Percentiles rank a stretch among this genome's conserved stretches.
These are phyloP conservation scores for Ametastegia equiseti DNA, from an alignment of 2,888 invertebrate species.

Conservation along the genomic window DNA sequence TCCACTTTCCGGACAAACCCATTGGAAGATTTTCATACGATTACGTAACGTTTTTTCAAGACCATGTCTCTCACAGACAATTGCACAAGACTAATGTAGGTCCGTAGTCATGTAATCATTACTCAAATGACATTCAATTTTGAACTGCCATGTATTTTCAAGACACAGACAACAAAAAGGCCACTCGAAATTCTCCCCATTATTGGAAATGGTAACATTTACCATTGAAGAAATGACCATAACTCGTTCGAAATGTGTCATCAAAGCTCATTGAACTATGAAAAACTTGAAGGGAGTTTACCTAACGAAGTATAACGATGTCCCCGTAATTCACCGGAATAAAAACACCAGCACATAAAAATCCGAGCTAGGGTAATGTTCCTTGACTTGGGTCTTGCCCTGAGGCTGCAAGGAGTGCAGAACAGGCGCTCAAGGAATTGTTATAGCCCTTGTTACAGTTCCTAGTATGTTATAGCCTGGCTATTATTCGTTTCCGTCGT, in stretches of 20 bases:
- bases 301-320: conserved; percentile 6
- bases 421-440: background rate
- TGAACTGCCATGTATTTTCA: background rate
- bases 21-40: background rate
- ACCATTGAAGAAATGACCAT: background rate
- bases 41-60: no score
- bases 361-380: background rate
- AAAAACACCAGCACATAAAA: background rate
- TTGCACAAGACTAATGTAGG: no score
- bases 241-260: background rate
- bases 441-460: conserved; percentile 24
- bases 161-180: background rate
- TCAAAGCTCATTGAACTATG: conserved; percentile 6
- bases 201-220: background rate
- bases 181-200: background rate
- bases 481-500: background rate
- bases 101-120: background rate
- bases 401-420: background rate
- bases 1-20: background rate
- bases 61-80: no score
- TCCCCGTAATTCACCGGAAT: background rate
- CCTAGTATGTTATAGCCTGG: conserved; percentile 14
- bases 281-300: background rate
- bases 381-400: background rate
- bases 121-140: no score